These are phyloP conservation scores for Otus sunia DNA, from an alignment of 2,113 vertebrate genomes.

Conservation along the genomic window DNA sequence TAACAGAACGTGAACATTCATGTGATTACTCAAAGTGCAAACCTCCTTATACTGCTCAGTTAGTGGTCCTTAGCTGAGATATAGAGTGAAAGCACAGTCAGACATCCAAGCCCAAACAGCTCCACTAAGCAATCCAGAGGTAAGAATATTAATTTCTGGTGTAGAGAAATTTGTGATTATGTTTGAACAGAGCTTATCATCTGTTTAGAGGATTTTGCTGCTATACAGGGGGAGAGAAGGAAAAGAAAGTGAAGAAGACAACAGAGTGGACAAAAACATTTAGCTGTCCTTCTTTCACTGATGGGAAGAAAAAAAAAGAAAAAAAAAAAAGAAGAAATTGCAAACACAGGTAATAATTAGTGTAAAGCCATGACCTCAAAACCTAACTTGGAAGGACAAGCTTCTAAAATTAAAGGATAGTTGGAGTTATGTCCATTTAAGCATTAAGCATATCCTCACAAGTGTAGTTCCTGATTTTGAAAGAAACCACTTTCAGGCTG, in stretches of 20 bases:
- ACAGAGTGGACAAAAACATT: background rate
- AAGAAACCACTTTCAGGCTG: background rate
- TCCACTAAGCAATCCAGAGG: background rate
- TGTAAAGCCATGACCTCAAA: background rate
- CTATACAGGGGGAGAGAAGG: background rate
- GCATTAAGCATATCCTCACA: background rate
- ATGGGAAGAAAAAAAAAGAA: accelerated
- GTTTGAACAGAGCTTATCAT: background rate
- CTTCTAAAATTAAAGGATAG: background rate
- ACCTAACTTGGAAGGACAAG: background rate
- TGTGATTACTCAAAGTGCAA: background rate
- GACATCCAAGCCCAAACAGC: background rate
- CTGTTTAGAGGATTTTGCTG: background rate
- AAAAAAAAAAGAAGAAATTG: no score
- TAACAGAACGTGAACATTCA: background rate
- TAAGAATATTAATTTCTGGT: background rate
- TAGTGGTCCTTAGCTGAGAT: background rate
- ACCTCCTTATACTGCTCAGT: background rate
- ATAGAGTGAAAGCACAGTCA: background rate
- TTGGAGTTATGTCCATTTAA: background rate
- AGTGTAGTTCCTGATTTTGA: background rate
- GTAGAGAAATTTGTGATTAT: background rate
- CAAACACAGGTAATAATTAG: background rate
- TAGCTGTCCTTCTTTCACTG: accelerated
- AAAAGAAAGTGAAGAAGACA: background rate